Base-by-base conservation (phyloP, 2,888 invertebrate species). In the Papilio gigon region DNA sequence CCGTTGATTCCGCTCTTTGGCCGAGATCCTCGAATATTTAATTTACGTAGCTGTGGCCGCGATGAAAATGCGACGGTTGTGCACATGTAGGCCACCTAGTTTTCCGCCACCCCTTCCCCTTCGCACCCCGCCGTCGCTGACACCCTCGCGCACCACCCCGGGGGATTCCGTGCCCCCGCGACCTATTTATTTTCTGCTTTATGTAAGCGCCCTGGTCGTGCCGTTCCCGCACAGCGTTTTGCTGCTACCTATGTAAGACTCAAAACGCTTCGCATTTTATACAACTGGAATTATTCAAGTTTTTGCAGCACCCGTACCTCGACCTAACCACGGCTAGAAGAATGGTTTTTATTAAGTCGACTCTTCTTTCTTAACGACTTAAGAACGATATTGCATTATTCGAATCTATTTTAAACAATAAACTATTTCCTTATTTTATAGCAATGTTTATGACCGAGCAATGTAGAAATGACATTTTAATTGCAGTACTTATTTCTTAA, bases 11-110 rank as follows among this genome's bases (percentile, higher is more conserved):
- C 44, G 56, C 60, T 47, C 37, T 25, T 62, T 56, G 69, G 65
- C 70, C 27, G 68, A 64, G 69, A 71, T 76, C 70, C 74, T 77
- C 75, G 73, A 78, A 79, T 79, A 78, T 83, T 81, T 81, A 74
- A 80, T 82, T 80, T 83, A 77, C 77, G 75, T 76, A 71, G 67
- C 70, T 73, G 70, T 72, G 74, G 75, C 71, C 76, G 74, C 76
- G 75, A 77, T 80, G 79, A 80, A 81, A 83, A 79, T 78, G 72
- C 77, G 61, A 53, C 72, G 62, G 76, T 67, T 77, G 76, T 78
- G 78, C 78, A 68, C 40, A 88, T 84, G 81, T 88, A 87, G 87
- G 88, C 77, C 87, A 89, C 88, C 88, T 84, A 86, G 83, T 87
- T 86, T 74, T 71, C 60, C 65, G 67, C 71, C 70, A 62, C 63